phyloP scores from a whole-genome alignment of 2,888 invertebrate species.

The Emmelina monodactyla region DNA sequence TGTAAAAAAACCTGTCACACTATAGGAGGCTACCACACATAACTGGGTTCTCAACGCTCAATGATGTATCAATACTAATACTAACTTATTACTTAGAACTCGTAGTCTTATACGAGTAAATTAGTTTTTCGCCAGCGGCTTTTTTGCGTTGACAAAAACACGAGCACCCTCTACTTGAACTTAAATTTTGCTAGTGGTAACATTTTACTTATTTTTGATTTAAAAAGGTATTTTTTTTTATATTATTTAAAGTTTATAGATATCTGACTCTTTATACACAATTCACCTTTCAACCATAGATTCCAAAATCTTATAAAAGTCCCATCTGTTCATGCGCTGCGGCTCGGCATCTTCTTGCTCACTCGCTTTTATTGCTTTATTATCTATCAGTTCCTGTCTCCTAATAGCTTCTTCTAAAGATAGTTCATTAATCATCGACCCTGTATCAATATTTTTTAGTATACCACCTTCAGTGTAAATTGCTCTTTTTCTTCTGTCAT shows the following conservation, averaged over 20 bases:
- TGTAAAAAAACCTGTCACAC: no score
- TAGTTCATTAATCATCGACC: slow-evolving; percentile 27
- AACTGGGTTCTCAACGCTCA: no score
- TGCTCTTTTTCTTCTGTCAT: slow-evolving; percentile 35
- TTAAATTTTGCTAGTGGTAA: no score
- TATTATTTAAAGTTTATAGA: background rate
- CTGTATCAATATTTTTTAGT: slow-evolving; percentile 21
- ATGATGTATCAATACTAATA: no score
- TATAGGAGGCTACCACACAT: no score
- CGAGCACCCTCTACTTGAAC: no score
- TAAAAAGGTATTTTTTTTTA: background rate
- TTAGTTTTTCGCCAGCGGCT: no score
- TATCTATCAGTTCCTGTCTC: slow-evolving; percentile 55
- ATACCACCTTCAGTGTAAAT: slow-evolving; percentile 44
- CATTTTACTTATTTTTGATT: no score
- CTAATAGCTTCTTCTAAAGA: slow-evolving; percentile 52
- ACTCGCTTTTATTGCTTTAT: slow-evolving; percentile 26
- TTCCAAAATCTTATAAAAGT: slow-evolving; percentile 70
- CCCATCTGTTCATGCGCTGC: slow-evolving; percentile 67
- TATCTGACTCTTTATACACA: background rate
- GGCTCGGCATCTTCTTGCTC: slow-evolving; percentile 32
- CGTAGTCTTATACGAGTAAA: no score
- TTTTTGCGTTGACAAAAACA: no score
- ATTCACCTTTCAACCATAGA: slow-evolving; percentile 64
- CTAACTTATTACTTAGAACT: no score